Base-by-base conservation (phyloP, 2,888 invertebrate species). In the Palloptera scutellata region DNA sequence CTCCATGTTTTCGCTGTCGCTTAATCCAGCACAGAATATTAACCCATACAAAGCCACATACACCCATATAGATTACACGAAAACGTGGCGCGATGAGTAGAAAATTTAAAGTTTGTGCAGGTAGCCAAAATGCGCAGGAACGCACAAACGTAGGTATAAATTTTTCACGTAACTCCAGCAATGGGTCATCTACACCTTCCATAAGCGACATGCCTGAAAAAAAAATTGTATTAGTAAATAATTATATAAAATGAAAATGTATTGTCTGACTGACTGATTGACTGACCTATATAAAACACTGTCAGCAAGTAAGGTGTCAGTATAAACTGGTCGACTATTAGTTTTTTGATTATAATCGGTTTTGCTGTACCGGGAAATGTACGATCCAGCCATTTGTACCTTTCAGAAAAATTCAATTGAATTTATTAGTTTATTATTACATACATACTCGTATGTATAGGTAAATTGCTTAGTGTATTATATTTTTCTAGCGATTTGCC, bases 21-120 rank as follows among this genome's bases (percentile, higher is more conserved):
- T 95, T 95, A 70, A 94, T 89, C 83, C 91, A 92, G 79, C 94
- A 94, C 30, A 95, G 85, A 64, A 95, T 91, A 79, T 95, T 95
- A 67, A 93, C 91, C 95, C 95, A 95, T 30, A 91, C 82, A 76
- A 95, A 92, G 1, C 94, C 91, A 60, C 91, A 92, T 0, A 89
- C 85, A 0, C 93, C 92, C 40, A 95, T 92, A 78, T 92, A 95
- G 1, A 91, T 88, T 0, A 95, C 92, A 15, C 95, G 87, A 67
- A 91, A 88, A 62, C 89, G 85, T 0, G 93, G 88, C 0, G 94
- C 91, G 61, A 95, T 82, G 62, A 92, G 83, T 55, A 88, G 81
- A 83, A 95, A 95, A 84, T 95, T 95, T 42, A 94, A 80, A 0
- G 90, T 88, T 84, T 94, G 94, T 0, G 89, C 91, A 0, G 95